phyloP scores from a whole-genome alignment of 2,888 invertebrate genomes.

The Heteromurus nitidus region DNA sequence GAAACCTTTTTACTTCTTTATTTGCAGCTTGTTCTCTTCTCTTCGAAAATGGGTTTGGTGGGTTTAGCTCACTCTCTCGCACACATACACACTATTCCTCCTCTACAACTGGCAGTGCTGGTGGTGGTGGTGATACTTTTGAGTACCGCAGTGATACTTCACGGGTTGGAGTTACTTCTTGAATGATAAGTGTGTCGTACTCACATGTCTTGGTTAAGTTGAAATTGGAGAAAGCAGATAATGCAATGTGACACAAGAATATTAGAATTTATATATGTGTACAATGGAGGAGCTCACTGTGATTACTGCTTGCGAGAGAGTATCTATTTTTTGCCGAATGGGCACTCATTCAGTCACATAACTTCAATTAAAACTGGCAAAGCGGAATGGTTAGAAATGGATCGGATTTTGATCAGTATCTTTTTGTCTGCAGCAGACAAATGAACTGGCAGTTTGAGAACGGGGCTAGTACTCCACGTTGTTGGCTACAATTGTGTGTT shows the following conservation, averaged over 20 bases:
- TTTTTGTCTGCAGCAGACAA: slow-evolving; percentile 22
- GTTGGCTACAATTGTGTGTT: slow-evolving; percentile 44
- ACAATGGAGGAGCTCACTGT: not conserved
- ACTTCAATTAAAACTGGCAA: slow-evolving; percentile 56
- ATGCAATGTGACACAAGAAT: slow-evolving; percentile 23
- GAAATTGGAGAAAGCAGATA: slow-evolving; percentile 51
- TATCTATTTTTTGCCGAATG: not conserved
- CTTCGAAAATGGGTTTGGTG: not conserved
- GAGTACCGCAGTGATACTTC: not conserved
- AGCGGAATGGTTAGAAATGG: slow-evolving; percentile 54
- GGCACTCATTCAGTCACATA: slow-evolving; percentile 11
- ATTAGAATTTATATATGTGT: slow-evolving; percentile 18
- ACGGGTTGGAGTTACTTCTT: slow-evolving; percentile 9
- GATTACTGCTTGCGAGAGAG: not conserved
- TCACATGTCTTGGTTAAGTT: slow-evolving; percentile 53
- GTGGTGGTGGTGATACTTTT: not conserved
- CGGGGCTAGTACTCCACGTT: slow-evolving; percentile 49
- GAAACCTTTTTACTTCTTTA: slow-evolving; percentile 23
- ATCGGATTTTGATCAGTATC: slow-evolving; percentile 56
- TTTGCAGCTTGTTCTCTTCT: not conserved
- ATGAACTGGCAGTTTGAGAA: slow-evolving; percentile 34
- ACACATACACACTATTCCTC: not conserved
- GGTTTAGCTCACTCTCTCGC: not conserved
- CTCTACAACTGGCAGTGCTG: not conserved
- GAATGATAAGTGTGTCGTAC: slow-evolving; percentile 55